These are phyloP conservation scores for Yasuhikotakia modesta DNA, from an alignment of 2,797 vertebrate species.

Conservation along the genomic window DNA sequence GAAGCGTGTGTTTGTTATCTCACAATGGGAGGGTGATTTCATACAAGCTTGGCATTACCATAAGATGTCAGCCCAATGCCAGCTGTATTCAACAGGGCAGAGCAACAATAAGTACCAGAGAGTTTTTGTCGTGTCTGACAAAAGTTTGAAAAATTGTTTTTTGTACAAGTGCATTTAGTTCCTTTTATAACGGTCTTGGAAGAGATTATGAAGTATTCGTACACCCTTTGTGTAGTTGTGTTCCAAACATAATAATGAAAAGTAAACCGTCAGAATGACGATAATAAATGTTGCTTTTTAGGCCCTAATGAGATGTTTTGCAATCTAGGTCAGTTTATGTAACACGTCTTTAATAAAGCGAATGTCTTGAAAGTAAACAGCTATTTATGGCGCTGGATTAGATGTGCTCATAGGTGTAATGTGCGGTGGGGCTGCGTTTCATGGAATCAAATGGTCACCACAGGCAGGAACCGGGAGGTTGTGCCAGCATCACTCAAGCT, in stretches of 20 bases:
- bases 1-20: slow-evolving; percentile 73
- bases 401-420: slow-evolving; percentile 20
- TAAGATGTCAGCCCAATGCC: slow-evolving; percentile 64
- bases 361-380: slow-evolving; percentile 1
- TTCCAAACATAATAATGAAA: slow-evolving; percentile 7
- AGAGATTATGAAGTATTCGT: neutral
- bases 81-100: slow-evolving; percentile 57
- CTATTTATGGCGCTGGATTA: slow-evolving; percentile 29
- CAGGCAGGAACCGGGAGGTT: slow-evolving; percentile 21
- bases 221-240: neutral
- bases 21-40: slow-evolving; percentile 65
- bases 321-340: neutral
- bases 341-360: neutral
- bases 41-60: slow-evolving; percentile 62
- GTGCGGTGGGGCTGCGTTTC: slow-evolving; percentile 10
- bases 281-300: neutral
- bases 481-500: slow-evolving; percentile 63
- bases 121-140: slow-evolving; percentile 32
- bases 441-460: slow-evolving; percentile 11
- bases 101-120: slow-evolving; percentile 31
- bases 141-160: neutral
- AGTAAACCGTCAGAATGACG: neutral
- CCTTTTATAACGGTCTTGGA: slow-evolving; percentile 11
- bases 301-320: neutral
- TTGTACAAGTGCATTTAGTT: neutral